phyloP scores from a whole-genome alignment of 2,888 invertebrate species.

The Oxytorus armatus region DNA sequence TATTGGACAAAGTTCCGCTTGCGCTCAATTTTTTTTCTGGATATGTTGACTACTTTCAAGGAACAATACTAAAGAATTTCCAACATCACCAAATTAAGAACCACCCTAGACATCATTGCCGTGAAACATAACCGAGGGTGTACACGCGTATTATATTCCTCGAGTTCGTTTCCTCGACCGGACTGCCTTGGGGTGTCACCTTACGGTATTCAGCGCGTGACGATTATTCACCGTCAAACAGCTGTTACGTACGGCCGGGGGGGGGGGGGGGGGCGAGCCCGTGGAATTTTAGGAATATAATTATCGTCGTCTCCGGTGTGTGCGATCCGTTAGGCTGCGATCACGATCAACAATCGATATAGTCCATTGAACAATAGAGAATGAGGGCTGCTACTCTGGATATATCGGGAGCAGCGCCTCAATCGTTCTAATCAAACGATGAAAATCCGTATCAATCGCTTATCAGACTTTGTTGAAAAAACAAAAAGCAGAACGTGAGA shows the following conservation, averaged over 20 bases:
- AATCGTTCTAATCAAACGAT: constrained; percentile 11
- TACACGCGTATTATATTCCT: constrained; percentile 47
- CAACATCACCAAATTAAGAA: too few relatives aligned
- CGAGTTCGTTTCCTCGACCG: constrained; percentile 65
- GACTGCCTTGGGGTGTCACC: constrained; percentile 76
- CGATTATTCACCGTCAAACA: constrained; percentile 70
- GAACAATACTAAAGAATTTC: too few relatives aligned
- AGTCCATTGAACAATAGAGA: not conserved
- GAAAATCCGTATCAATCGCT: constrained; percentile 3
- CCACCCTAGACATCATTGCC: too few relatives aligned
- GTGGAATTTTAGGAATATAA: constrained; percentile 72
- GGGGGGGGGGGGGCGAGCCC: not conserved
- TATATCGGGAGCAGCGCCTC: too few relatives aligned
- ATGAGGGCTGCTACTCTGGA: too few relatives aligned
- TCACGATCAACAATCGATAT: constrained; percentile 44
- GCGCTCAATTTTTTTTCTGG: too few relatives aligned
- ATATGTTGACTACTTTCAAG: too few relatives aligned
- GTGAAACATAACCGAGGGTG: too few relatives aligned
- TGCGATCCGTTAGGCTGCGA: constrained; percentile 57
- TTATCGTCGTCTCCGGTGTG: constrained; percentile 2
- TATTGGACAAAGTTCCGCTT: too few relatives aligned
- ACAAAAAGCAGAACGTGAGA: constrained; percentile 25
- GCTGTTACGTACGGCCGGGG: constrained; percentile 14
- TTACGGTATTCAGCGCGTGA: constrained; percentile 77
- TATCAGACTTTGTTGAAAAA: not conserved